Conservation (phyloP, 1,140 invertebrate genomes). For the Lasioglossum baleicum region DNA sequence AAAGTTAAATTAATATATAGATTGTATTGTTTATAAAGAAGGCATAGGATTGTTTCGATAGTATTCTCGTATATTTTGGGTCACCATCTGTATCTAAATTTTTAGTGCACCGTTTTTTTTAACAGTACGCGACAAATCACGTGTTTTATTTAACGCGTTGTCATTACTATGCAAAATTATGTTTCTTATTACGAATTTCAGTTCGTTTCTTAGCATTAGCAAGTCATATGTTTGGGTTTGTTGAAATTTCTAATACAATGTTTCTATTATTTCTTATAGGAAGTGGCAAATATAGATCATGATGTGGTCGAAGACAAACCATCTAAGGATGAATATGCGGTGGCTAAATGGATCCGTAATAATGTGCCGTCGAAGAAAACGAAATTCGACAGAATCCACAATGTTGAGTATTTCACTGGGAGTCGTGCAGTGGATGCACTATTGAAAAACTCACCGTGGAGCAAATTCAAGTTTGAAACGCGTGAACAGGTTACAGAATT, state of each 20-base stretch:
- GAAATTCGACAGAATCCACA: constrained; percentile 94
- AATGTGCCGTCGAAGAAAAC: constrained; percentile 97
- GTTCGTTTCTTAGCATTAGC: neutral
- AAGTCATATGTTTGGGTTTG: neutral
- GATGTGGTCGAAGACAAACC: constrained; percentile 85
- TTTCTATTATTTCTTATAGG: constrained; percentile 75
- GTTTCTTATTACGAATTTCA: too few species aligned
- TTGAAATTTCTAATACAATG: neutral
- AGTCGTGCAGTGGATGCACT: constrained; percentile 94
- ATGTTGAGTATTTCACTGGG: constrained; percentile 98
- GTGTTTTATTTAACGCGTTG: neutral
- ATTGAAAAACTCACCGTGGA: constrained; percentile 93
- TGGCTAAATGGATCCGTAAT: constrained; percentile 96
- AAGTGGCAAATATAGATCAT: constrained; percentile 79
- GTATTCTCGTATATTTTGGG: neutral
- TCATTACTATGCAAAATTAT: neutral
- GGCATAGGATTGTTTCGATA: neutral
- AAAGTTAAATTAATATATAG: too few species aligned
- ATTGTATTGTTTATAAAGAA: neutral
- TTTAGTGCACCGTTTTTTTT: neutral
- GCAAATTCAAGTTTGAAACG: constrained; percentile 89
- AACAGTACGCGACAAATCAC: neutral
- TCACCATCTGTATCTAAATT: constrained; percentile 11
- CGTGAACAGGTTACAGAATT: constrained; percentile 90
- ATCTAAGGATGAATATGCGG: constrained; percentile 93